Evolutionary conservation across 1,140 invertebrate genomes (phyloP), one percentile per base, ranked within the genome.

Genomic region (Camponotus pennsylvanicus): DNA sequence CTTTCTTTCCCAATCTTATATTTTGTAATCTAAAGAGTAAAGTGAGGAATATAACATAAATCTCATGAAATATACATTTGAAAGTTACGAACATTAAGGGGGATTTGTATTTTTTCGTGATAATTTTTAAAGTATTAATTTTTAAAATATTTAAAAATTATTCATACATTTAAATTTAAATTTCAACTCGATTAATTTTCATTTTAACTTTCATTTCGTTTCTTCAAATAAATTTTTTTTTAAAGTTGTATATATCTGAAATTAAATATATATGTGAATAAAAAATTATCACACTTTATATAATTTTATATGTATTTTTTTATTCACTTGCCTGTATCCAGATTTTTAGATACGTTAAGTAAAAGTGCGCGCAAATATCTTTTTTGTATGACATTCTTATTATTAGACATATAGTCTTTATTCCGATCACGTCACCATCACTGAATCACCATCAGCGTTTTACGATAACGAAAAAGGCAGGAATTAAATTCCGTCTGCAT

Each of bases 401-500:
- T 71, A 73, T 45, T 45, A 45, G 59, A 27, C 27, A 42, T 27
- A 75, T n/a, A 27, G 13, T 4, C 55, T 32, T 61, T 73, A 83
- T 83, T 83, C 79, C 27, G 55, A 83, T 83, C 79, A 83, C 79
- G 69, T 83, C n/a, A 61, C 42, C 27, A 27, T 27, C 27, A 27
- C 21, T 61, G 69, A 83, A 55, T 83, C 79, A 83, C 13, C 27
- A 42, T 8, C 57, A 18, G 63, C 13, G 27, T 73, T 67, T 83
- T 42, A 13, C 52, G 42, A 15, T 73, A 49, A 61, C 79, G 27
- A 18, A 69, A 2, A 52, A 57, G 67, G 5, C 34, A 21, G 15
- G 73, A 83, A 83, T 83, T 83, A 83, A 71, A 83, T 83, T 83
- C 79, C 69, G 55, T 40, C 79, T 70, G 79, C 79, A 79, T 69